Conservation (phyloP, 2,797 vertebrate genomes). For the Cryptoprocta ferox region DNA sequence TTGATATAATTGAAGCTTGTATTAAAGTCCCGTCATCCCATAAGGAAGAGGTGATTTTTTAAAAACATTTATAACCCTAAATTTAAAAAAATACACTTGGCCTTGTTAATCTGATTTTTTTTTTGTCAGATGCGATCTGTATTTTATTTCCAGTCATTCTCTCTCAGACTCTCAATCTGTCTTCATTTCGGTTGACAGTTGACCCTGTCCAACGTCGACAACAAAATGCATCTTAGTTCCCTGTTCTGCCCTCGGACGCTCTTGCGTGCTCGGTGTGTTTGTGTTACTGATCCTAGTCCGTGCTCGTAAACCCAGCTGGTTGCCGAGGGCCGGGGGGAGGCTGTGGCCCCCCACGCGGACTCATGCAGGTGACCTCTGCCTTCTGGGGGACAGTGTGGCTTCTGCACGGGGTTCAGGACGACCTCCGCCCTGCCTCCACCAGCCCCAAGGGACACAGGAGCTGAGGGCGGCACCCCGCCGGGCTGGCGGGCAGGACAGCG, state of each 20-base stretch:
- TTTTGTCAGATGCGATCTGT: rapidly evolving
- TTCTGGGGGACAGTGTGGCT: background rate
- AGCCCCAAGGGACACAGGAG: background rate
- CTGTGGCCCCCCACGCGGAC: too few species aligned
- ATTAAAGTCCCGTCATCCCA: too few species aligned
- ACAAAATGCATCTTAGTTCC: background rate
- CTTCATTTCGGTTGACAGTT: too few species aligned
- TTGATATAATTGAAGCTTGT: background rate
- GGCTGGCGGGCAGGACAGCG: rapidly evolving
- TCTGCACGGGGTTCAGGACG: background rate
- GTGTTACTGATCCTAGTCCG: too few species aligned
- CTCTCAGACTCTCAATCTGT: background rate
- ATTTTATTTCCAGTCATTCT: background rate
- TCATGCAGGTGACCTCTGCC: rapidly evolving
- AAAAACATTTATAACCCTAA: background rate
- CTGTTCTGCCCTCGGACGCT: background rate
- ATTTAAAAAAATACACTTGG: background rate
- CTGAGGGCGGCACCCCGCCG: too few species aligned
- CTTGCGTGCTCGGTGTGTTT: rapidly evolving
- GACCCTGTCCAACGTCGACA: too few species aligned
- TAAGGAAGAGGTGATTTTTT: background rate
- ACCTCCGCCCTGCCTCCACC: background rate
- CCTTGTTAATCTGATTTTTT: background rate
- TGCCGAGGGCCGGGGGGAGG: rapidly evolving
- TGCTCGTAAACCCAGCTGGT: too few species aligned